Evolutionary conservation across 2,888 invertebrate species (phyloP).

Genomic region (Gonocerus acuteangulatus): DNA sequence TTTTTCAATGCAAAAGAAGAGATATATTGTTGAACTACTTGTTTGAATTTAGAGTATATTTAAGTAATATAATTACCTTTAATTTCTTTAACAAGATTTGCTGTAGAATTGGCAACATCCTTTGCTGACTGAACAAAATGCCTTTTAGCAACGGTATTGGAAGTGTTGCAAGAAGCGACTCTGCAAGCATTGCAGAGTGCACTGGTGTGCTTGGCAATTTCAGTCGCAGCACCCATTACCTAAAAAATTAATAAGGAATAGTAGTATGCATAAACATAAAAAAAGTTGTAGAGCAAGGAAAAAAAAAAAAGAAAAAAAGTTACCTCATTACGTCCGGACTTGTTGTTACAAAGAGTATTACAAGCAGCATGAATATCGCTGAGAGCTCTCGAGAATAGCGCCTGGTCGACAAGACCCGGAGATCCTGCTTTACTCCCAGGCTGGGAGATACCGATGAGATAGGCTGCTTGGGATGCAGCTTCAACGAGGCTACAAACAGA

Average conservation of each 20-base stretch:
- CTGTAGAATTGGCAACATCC: constrained; percentile 93
- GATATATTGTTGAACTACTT: too few relatives aligned
- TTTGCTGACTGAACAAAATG: constrained; percentile 97
- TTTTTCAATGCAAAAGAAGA: too few relatives aligned
- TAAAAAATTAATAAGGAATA: constrained; percentile 40
- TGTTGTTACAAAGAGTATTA: constrained; percentile 51
- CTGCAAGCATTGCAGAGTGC: constrained; percentile 92
- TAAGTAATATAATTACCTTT: too few relatives aligned
- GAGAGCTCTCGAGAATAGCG: constrained; percentile 77
- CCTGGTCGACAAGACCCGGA: constrained; percentile 81
- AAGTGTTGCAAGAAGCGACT: constrained; percentile 81
- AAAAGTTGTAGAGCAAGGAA: not conserved
- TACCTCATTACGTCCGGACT: constrained; percentile 32
- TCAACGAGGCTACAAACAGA: constrained; percentile 89
- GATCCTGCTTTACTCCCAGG: constrained; percentile 80
- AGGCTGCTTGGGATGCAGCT: constrained; percentile 89
- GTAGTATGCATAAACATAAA: not conserved
- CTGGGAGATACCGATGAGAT: constrained; percentile 88
- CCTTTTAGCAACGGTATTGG: constrained; percentile 83
- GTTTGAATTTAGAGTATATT: too few relatives aligned
- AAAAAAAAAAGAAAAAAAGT: not conserved
- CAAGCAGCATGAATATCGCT: constrained; percentile 88
- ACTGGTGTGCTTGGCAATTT: constrained; percentile 92
- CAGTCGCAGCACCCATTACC: constrained; percentile 83
- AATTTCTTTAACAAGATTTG: constrained; percentile 87